Evolutionary conservation across 2,797 vertebrate species (phyloP).

Genomic region (Anabacerthia variegaticeps): DNA sequence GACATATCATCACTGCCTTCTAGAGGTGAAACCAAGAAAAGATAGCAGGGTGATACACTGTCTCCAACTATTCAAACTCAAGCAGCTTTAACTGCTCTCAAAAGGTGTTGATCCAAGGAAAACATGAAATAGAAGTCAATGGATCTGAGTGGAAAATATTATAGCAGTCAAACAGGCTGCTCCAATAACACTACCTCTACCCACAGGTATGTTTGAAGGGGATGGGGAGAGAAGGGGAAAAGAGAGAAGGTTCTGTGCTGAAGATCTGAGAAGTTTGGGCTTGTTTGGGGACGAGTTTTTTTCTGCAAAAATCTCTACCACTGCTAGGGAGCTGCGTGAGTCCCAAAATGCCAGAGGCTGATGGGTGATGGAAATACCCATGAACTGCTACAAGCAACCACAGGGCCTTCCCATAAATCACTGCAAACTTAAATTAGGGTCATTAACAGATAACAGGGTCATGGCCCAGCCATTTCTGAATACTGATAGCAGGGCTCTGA

Average conservation of each 20-base stretch:
- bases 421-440: neutral
- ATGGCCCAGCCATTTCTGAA: neutral
- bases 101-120: constrained; percentile 66
- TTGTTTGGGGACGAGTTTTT: constrained; percentile 32
- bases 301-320: constrained; percentile 18
- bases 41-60: constrained; percentile 44
- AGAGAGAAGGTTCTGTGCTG: constrained; percentile 60
- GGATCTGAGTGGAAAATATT: constrained; percentile 72
- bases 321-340: neutral
- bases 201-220: constrained; percentile 72
- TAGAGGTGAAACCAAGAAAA: constrained; percentile 57
- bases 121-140: constrained; percentile 69
- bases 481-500: neutral
- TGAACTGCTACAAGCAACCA: neutral
- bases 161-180: constrained; percentile 60
- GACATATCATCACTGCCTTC: constrained; percentile 56
- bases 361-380: constrained; percentile 10
- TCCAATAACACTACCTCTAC: constrained; percentile 72
- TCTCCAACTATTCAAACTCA: constrained; percentile 39
- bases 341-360: neutral
- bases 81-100: constrained; percentile 32
- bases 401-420: neutral
- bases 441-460: neutral
- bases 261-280: constrained; percentile 12
- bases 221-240: constrained; percentile 18